Evolutionary conservation across 37 sponge, comb jelly and placozoan species (phyloP).

Genomic region (Haliclona indistincta): DNA sequence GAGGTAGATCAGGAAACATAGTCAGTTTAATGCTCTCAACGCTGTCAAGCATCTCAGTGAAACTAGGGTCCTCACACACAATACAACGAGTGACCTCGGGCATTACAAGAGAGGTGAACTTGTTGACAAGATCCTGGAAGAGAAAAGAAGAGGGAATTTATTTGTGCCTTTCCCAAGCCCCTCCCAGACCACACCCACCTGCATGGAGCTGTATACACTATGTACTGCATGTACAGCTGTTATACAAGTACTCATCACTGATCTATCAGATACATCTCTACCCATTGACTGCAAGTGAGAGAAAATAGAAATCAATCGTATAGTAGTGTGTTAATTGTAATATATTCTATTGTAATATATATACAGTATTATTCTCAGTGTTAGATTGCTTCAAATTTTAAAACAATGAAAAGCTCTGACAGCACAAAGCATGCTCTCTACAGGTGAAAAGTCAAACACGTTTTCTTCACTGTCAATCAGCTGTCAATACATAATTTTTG

Average conservation of each 20-base stretch:
- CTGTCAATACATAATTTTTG: no score
- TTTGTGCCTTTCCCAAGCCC: no score
- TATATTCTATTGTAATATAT: no score
- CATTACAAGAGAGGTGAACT: conserved; percentile 43
- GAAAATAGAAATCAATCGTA: not conserved
- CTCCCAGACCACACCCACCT: no score
- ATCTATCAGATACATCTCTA: conserved; percentile 13
- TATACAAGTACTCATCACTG: conserved; percentile 42
- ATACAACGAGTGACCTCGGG: conserved; percentile 60
- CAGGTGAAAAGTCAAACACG: no score
- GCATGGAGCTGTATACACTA: conserved; percentile 62
- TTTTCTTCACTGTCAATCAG: no score
- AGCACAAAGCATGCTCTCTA: no score
- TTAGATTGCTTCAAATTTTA: no score
- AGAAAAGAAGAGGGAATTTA: no score
- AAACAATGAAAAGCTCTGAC: no score
- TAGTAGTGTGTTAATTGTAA: no score
- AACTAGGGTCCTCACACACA: conserved; percentile 60
- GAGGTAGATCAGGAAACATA: conserved; percentile 38
- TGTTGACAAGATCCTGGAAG: conserved; percentile 62
- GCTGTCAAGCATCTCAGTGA: conserved; percentile 58
- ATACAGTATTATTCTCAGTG: no score
- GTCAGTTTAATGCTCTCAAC: conserved; percentile 43
- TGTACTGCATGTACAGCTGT: conserved; percentile 51
- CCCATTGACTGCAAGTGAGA: conserved; percentile 8